A percentile compares a stretch with the other conserved stretches of the same genome.
These are phyloP conservation scores for Arenaria interpres DNA, from an alignment of 2,113 vertebrate genomes.

Conservation along the genomic window DNA sequence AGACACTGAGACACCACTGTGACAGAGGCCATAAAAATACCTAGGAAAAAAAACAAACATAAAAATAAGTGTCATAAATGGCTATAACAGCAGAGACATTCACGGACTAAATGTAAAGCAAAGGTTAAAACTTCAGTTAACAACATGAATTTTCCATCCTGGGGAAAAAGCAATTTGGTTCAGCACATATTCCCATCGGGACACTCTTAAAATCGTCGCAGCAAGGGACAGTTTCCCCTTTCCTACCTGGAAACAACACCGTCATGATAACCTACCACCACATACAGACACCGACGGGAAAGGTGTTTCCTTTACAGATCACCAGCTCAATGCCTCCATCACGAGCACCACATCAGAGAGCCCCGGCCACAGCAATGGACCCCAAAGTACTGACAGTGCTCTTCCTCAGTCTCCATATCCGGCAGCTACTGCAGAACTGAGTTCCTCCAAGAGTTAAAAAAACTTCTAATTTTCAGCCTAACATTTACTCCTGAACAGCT, in stretches of 20 bases:
- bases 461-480: neutral
- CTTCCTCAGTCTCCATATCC: neutral
- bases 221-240: neutral
- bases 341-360: neutral
- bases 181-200: neutral
- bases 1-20: conserved; percentile 58
- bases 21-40: conserved; percentile 67
- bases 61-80: neutral
- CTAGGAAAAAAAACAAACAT: neutral
- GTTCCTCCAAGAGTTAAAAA: neutral
- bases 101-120: neutral
- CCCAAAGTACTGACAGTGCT: neutral
- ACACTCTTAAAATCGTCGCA: neutral
- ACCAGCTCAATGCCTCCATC: neutral
- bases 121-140: neutral
- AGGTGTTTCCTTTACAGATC: neutral
- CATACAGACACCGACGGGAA: rapidly evolving
- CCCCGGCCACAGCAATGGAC: rapidly evolving
- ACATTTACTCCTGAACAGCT: neutral
- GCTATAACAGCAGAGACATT: neutral
- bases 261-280: neutral
- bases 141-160: neutral
- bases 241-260: rapidly evolving
- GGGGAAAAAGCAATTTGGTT: neutral
- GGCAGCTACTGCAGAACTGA: neutral